A percentile compares a stretch with the other conserved stretches of the same genome.
Evolutionary conservation across 2,888 invertebrate genomes (phyloP).

Genomic region (Cabera pusaria): DNA sequence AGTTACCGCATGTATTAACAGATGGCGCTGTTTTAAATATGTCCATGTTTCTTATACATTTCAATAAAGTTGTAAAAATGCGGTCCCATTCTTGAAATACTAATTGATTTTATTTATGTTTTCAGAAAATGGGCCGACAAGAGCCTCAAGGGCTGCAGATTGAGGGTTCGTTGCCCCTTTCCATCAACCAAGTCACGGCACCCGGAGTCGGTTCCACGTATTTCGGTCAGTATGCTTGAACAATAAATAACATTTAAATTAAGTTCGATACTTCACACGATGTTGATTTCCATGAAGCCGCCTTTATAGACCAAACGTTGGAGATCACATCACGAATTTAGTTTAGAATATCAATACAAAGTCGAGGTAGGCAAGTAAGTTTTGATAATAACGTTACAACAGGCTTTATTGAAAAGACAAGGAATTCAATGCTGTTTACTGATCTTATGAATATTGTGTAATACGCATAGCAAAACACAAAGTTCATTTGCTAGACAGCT

Average conservation of each 20-base stretch:
- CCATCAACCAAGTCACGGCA: conserved; percentile 66
- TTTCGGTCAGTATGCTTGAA: conserved; percentile 74
- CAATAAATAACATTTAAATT: conserved; percentile 48
- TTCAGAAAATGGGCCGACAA: conserved; percentile 76
- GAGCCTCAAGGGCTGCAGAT: conserved; percentile 44
- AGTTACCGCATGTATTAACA: too few species aligned
- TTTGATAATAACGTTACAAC: too few species aligned
- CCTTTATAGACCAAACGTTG: too few species aligned
- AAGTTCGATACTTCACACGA: conserved; percentile 22
- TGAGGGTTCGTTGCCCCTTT: conserved; percentile 61
- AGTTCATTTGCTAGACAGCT: too few species aligned
- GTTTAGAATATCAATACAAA: too few species aligned
- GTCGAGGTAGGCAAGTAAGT: too few species aligned
- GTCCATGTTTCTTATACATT: background rate
- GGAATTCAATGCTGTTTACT: too few species aligned
- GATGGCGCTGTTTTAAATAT: conserved; percentile 46
- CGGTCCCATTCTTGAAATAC: conserved; percentile 11
- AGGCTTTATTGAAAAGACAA: too few species aligned
- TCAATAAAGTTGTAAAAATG: too few species aligned
- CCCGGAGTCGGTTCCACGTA: conserved; percentile 66
- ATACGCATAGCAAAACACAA: too few species aligned
- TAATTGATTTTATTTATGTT: conserved; percentile 34
- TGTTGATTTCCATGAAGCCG: conserved; percentile 28
- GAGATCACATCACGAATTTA: too few species aligned
- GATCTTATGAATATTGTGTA: too few species aligned